Conservation (phyloP, 1,140 invertebrate species). For the Eurosta solidaginis region DNA sequence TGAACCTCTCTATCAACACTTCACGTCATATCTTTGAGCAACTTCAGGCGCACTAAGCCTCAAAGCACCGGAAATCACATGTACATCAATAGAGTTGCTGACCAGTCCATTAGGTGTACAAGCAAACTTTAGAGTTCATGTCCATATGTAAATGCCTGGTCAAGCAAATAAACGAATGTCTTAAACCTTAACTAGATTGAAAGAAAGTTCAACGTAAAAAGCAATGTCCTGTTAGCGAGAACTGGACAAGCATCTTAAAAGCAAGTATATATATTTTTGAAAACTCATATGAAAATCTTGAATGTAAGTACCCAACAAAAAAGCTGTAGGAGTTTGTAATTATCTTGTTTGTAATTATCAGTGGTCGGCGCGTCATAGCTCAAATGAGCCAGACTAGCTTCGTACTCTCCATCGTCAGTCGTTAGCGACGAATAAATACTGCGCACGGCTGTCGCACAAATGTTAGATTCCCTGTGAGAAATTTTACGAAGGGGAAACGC, state of each 20-base stretch:
- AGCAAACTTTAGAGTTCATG: background rate
- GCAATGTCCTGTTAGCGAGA: constrained; percentile 14
- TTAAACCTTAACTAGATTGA: background rate
- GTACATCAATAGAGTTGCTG: constrained; percentile 21
- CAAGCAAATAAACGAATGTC: background rate
- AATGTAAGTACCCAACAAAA: too few species aligned
- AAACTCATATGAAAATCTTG: too few species aligned
- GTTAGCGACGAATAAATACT: too few species aligned
- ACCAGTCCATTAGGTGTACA: constrained; percentile 4
- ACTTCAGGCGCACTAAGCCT: background rate
- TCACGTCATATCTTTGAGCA: background rate
- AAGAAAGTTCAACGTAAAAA: constrained; percentile 16
- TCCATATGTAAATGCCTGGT: background rate
- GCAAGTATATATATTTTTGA: too few species aligned
- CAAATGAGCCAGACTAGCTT: too few species aligned
- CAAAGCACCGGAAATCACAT: constrained; percentile 9
- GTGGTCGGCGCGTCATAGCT: too few species aligned
- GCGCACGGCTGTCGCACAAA: too few species aligned
- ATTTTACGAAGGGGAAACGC: too few species aligned
- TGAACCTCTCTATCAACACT: background rate
- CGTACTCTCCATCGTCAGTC: too few species aligned
- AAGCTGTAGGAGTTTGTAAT: too few species aligned
- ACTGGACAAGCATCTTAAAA: background rate
- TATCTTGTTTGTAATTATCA: too few species aligned
- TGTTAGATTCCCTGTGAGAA: too few species aligned